Evolutionary conservation across 2,113 vertebrate species (phyloP).

Genomic region (Leiothrix lutea): DNA sequence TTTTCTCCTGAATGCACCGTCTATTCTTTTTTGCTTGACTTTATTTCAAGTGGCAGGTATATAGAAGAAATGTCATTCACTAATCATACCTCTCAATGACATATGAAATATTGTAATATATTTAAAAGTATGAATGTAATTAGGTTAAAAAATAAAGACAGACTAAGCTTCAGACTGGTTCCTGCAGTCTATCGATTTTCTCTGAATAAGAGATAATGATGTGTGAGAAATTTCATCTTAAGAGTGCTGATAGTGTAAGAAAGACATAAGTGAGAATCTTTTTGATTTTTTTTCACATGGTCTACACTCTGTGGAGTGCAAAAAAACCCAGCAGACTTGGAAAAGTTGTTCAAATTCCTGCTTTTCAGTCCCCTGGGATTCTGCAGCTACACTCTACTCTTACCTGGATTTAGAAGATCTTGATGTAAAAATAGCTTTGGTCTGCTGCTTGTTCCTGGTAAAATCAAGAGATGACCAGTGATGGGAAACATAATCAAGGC

Average conservation of each 20-base stretch:
- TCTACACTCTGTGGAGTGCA: not conserved
- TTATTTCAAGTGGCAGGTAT: not conserved
- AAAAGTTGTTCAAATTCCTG: not conserved
- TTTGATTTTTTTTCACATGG: accelerated
- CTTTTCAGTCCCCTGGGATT: not conserved
- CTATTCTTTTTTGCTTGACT: not conserved
- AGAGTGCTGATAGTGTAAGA: not conserved
- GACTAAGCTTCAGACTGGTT: not conserved
- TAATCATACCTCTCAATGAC: not conserved
- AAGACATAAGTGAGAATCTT: not conserved
- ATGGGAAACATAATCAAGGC: not conserved
- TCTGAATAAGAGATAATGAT: not conserved
- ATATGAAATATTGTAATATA: not conserved
- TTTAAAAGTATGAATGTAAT: not conserved
- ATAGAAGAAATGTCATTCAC: not conserved
- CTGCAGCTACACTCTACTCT: not conserved
- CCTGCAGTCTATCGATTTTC: not conserved
- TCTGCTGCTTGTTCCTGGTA: not conserved
- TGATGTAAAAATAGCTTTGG: not conserved
- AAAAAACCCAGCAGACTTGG: not conserved
- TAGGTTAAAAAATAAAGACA: not conserved
- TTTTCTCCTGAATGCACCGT: not conserved
- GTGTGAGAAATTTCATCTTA: not conserved
- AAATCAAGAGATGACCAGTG: not conserved
- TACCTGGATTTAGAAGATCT: not conserved